Base-by-base conservation (phyloP, 30 jellyfish, hydroid and myxozoan genomes). In the Aurelia sp. region DNA sequence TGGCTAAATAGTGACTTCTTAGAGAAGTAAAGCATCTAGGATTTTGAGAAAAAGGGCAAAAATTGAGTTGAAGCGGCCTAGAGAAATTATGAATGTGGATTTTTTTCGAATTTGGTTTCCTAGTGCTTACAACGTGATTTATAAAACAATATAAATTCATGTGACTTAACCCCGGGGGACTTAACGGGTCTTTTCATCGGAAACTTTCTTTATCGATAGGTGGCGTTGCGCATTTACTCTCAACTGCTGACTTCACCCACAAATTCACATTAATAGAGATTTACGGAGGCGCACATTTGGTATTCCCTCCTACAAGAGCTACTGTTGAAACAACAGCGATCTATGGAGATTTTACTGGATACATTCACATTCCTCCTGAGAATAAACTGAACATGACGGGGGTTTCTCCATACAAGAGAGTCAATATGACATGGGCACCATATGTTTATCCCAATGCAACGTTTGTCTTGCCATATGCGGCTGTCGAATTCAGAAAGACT, bases 361-460 rank as follows among this genome's bases (percentile, higher is more conserved):
- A 85, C 41, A 62, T 85, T 30, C 94, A 85, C 63, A 38, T 85
- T 5, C 94, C 88, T 11, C 84, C 94, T 31, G 65, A 63, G 17
- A 85, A 85, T 21, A 85, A 21, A 19, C 77, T 85, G 24, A 85
- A 85, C 63, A 73, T 85, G 94, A 85, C 94, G 27, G 87, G 61
- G 20, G 94, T 85, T 12, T 85, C 94, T 12, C 88, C 88, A 38
- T 85, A 59, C 83, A 74, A 75, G 35, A 73, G 94, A 62, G 94
- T 85, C 51, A 85, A 85, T 76, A 74, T 85, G 77, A 85, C 94
- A 3, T 85, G 94, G 94, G 76, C 82, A 17, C 94, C 94, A 10
- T 75, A 16, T 52, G 88, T 85, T 18, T 85, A 85, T 65, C 67
- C 72, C 6, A 75, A 75, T 48, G 94, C 94, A 57, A 61, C 82